Percentiles rank a stretch among this genome's conserved stretches.
Conservation (phyloP, 1,140 invertebrate genomes). For the Pararge aegeria region DNA sequence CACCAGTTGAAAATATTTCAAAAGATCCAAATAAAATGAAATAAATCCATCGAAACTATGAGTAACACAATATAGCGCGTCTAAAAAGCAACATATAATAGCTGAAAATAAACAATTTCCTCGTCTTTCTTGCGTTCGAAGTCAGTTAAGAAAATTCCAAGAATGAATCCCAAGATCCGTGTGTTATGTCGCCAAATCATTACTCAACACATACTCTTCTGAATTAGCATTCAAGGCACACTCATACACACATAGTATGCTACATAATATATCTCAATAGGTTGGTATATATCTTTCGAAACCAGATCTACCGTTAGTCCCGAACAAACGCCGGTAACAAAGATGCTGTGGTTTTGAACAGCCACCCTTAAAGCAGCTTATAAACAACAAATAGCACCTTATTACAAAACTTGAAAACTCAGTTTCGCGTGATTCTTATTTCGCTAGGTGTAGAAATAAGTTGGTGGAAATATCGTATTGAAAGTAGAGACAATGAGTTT, state of each 20-base stretch:
- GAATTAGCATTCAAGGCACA: not conserved
- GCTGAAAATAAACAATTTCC: too few species aligned
- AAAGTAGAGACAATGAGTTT: constrained; percentile 32
- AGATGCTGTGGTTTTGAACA: constrained; percentile 40
- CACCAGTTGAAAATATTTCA: too few species aligned
- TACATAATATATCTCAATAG: constrained; percentile 12
- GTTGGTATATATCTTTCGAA: constrained; percentile 41
- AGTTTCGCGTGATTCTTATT: constrained; percentile 3
- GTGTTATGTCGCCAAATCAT: not conserved
- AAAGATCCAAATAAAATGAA: too few species aligned
- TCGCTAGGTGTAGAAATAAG: not conserved
- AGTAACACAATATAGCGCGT: too few species aligned
- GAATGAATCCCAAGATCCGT: too few species aligned
- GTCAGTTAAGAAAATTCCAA: too few species aligned
- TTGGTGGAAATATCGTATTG: constrained; percentile 26
- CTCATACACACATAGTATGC: not conserved
- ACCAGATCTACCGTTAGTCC: constrained; percentile 60
- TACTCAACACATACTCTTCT: not conserved
- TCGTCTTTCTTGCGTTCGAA: too few species aligned
- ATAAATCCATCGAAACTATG: too few species aligned
- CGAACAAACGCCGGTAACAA: constrained; percentile 36
- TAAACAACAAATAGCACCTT: constrained; percentile 4
- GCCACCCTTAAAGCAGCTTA: not conserved
- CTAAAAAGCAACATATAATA: too few species aligned
- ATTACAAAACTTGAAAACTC: not conserved